These are phyloP conservation scores for Bufo bufo DNA, from an alignment of 2,113 vertebrate species.

Conservation along the genomic window DNA sequence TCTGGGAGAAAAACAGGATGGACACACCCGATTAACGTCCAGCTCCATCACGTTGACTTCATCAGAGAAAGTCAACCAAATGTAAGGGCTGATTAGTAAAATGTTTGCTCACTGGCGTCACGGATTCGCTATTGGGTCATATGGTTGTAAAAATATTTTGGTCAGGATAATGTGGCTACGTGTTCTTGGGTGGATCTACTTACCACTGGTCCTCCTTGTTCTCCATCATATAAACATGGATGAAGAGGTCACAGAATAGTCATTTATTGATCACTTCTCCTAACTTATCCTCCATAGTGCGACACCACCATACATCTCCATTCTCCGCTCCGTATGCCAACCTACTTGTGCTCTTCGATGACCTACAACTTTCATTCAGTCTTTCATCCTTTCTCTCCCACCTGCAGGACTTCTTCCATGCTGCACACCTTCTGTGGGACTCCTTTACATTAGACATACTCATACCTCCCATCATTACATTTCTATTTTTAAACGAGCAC, in stretches of 20 bases:
- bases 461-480: no score
- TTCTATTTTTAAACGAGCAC: no score
- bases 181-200: background rate
- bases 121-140: background rate
- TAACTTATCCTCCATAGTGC: background rate
- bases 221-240: background rate
- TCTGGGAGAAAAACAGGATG: constrained; percentile 31
- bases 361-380: no score
- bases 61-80: constrained; percentile 14
- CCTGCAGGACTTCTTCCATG: no score
- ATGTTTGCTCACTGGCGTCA: background rate
- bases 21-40: constrained; percentile 12
- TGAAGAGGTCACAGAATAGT: background rate
- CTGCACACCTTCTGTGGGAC: no score
- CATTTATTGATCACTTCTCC: background rate
- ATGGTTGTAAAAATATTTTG: background rate
- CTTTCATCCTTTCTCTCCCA: no score
- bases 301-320: no score
- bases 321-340: no score
- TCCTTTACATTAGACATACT: no score
- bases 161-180: no score
- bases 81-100: background rate
- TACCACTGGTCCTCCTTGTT: background rate
- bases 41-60: background rate
- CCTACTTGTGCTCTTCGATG: no score